A percentile compares a stretch with the other conserved stretches of the same genome.
These are phyloP conservation scores for Leptinotarsa rubiginosa DNA, from an alignment of 2,888 invertebrate species.

Conservation along the genomic window DNA sequence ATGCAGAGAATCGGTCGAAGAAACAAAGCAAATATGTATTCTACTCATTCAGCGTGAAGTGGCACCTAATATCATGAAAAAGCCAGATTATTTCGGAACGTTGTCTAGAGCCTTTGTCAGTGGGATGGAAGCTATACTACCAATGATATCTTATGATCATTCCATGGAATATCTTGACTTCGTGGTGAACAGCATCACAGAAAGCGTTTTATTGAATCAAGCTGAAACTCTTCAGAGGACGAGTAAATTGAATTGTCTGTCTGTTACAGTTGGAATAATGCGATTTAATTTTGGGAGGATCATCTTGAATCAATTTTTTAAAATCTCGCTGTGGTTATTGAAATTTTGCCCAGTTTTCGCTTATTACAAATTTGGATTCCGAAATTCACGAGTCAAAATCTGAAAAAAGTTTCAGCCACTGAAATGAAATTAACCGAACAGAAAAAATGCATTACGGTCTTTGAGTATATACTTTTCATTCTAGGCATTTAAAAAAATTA, in stretches of 20 bases:
- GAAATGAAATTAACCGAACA: no score
- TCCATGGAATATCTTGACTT: not conserved
- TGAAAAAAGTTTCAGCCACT: not conserved
- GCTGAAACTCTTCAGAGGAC: not conserved
- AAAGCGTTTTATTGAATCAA: not conserved
- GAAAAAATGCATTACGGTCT: no score
- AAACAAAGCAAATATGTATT: constrained; percentile 73
- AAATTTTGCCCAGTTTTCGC: not conserved
- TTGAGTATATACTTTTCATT: no score
- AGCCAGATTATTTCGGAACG: not conserved
- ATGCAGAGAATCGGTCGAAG: constrained; percentile 72
- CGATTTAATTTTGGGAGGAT: not conserved
- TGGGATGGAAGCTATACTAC: not conserved
- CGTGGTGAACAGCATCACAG: not conserved
- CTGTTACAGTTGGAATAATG: not conserved
- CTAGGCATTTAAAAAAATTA: no score
- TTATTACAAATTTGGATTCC: not conserved
- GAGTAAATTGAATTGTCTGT: not conserved
- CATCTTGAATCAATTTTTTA: not conserved
- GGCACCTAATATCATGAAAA: not conserved
- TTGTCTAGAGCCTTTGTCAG: not conserved
- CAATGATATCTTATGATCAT: not conserved
- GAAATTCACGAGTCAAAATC: not conserved
- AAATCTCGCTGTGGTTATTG: not conserved
- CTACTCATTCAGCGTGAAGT: constrained; percentile 62